Conservation (phyloP, 2,888 invertebrate species). For the Panzeria rudis region DNA sequence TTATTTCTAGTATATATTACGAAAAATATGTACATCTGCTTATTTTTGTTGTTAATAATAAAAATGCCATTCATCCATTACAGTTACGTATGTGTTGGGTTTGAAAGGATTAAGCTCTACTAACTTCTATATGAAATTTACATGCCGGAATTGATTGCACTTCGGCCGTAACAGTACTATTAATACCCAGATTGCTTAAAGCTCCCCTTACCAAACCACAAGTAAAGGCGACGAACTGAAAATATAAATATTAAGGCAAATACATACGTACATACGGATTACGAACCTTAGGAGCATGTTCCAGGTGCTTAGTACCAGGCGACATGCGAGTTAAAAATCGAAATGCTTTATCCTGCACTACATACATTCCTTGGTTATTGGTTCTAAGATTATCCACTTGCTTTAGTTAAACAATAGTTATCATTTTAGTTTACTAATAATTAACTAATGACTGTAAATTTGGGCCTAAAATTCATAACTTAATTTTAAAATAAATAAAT, state of each 20-base stretch:
- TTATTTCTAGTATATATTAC: too few relatives aligned
- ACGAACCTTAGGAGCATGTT: constrained; percentile 92
- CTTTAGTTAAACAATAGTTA: too few relatives aligned
- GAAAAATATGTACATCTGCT: too few relatives aligned
- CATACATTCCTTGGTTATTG: constrained; percentile 99
- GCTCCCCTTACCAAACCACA: constrained; percentile 98
- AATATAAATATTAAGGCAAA: constrained; percentile 29
- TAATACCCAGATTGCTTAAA: constrained; percentile 96
- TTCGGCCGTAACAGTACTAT: constrained; percentile 97
- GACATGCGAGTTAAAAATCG: constrained; percentile 95
- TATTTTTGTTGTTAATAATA: too few relatives aligned
- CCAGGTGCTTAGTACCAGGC: constrained; percentile 94
- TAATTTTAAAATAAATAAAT: too few relatives aligned
- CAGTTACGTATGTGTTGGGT: too few relatives aligned
- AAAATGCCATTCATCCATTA: too few relatives aligned
- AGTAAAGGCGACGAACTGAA: constrained; percentile 95
- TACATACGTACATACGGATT: background rate
- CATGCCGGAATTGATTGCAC: constrained; percentile 96
- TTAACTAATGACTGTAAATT: too few relatives aligned
- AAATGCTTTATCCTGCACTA: constrained; percentile 97
- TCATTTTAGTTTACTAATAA: too few relatives aligned
- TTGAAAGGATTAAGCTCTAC: constrained; percentile 85
- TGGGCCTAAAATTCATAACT: too few relatives aligned
- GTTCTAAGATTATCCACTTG: constrained; percentile 98
- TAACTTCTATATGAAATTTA: constrained; percentile 96